A percentile compares a stretch with the other conserved stretches of the same genome.
These are phyloP conservation scores for rat (Rattus norvegicus) DNA, from an alignment of 2,113 vertebrate species.

Conservation along the genomic window GRCr8 NC_086036.1:81008501-81009000, in stretches of 20 bases:
- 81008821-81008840: background rate
- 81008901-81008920: background rate
- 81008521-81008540: background rate
- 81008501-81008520: background rate
- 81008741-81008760: background rate
- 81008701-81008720: background rate
- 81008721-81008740: background rate
- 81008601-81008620: background rate
- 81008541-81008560: background rate
- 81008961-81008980: background rate
- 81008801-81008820: background rate
- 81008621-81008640: background rate
- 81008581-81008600: background rate
- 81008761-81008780: background rate
- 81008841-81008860: background rate
- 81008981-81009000: too few relatives aligned
- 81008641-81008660: background rate
- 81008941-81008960: background rate
- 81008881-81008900: background rate
- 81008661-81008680: background rate
- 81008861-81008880: background rate
- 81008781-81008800: background rate
- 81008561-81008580: background rate
- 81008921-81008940: background rate
- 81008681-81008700: background rate